Percentiles rank a stretch among this genome's conserved stretches.
Conservation (phyloP, 2,888 invertebrate species). For the Tinea pellionella region DNA sequence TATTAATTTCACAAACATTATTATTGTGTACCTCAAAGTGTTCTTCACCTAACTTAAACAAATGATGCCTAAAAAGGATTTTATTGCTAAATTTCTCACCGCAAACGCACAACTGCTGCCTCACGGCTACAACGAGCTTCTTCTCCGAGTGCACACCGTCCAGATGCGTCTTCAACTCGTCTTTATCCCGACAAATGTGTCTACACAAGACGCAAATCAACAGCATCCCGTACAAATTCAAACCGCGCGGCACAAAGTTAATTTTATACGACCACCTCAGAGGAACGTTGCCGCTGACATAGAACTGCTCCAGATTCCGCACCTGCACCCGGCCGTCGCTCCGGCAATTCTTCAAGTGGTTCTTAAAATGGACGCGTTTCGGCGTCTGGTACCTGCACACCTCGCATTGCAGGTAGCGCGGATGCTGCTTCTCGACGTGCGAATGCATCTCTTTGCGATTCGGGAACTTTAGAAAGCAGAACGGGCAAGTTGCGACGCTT, state of each 20-base stretch:
- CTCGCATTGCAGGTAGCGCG: slow-evolving; percentile 25
- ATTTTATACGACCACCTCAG: slow-evolving; percentile 16
- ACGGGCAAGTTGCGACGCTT: slow-evolving; percentile 29
- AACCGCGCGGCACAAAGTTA: slow-evolving; percentile 24
- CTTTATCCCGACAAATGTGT: slow-evolving; percentile 25
- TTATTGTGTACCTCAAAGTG: not conserved
- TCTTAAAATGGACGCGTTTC: slow-evolving; percentile 20
- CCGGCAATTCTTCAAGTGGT: slow-evolving; percentile 27
- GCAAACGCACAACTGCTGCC: slow-evolving; percentile 28
- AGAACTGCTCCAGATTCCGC: slow-evolving; percentile 17
- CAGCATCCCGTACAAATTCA: slow-evolving; percentile 22
- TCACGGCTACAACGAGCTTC: not conserved
- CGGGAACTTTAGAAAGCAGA: slow-evolving; percentile 27
- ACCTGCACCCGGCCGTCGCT: not conserved
- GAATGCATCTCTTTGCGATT: slow-evolving; percentile 18
- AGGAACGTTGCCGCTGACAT: not conserved
- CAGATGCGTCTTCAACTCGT: slow-evolving; percentile 26
- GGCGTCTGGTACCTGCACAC: slow-evolving; percentile 27
- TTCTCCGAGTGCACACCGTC: slow-evolving; percentile 21
- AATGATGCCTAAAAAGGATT: slow-evolving; percentile 39
- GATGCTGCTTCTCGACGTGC: slow-evolving; percentile 33
- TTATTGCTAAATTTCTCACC: slow-evolving; percentile 33
- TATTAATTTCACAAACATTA: too few relatives aligned
- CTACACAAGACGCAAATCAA: slow-evolving; percentile 37
- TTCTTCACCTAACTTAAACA: slow-evolving; percentile 24